Evolutionary conservation across 2,113 vertebrate genomes (phyloP), one percentile per base, ranked within the genome.

Genomic region (Podiceps cristatus): DNA sequence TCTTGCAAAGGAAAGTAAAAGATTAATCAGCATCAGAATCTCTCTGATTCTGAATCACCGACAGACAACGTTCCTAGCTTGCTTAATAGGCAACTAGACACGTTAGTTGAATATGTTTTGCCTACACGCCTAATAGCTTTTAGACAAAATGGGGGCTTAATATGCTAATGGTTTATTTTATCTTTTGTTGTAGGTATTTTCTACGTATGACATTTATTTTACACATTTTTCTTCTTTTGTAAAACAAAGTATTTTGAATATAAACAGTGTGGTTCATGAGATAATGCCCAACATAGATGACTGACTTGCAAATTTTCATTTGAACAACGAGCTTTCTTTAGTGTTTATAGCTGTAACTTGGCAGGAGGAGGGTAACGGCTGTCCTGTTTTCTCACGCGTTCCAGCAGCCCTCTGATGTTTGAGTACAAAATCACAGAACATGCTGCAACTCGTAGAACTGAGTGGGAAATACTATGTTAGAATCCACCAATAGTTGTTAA

Each of bases 401-500:
- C 31, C 13, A 40, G 35, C 29, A 71, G 3, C 19, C 11, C 31
- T 67, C 22, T 71, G 55, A 73, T 77, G 40, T 62, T 40, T 66
- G 33, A 87, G 20, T 66, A 15, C 18, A 74, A 5, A 87, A 91
- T 28, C 4, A 4, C 17, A 87, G 64, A 67, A 42, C 3, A 4
- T 52, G 13, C 19, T 82, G n/a, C 37, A 94, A 11, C 19, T 82
- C 2, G 1, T 7, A 7, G 33, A 86, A 88, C 13, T 20, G 53
- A 42, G n/a, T 29, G 29, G n/a, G 44, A 76, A 33, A 59, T 0
- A 0, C 24, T 62, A 0, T 0, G 2, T 44, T 53, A 72, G 42
- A 88, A 83, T 15, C 23, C n/a, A 44, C 18, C 11, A 27, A 15
- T 55, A 63, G 28, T 11, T 71, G n/a, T 37, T 75, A 45, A 63